Base-by-base conservation (phyloP, 2,797 vertebrate genomes). In the Peromyscus nudipes region DNA sequence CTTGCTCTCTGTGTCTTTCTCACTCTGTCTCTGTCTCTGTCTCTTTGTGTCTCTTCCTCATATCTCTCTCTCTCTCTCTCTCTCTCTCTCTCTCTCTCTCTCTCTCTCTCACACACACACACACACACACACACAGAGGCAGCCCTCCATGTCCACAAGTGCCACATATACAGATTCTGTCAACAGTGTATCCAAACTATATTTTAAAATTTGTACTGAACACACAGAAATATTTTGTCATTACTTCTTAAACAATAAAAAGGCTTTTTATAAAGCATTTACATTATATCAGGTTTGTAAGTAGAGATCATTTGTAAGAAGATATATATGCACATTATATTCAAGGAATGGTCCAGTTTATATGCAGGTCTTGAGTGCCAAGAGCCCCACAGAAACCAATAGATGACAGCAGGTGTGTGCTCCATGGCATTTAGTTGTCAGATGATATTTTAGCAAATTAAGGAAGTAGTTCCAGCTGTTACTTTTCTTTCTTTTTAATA, bases 371-470 rank as follows among this genome's bases (percentile, higher is more conserved):
- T 31, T 76, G 55, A 87, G 29, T 9, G 14, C 8, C 25, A 10
- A 17, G 31, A n/a, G 25, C 37, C 49, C 34, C 25, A 27, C 8
- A 85, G 49, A 69, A 23, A 55, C 21, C 11, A 40, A 46, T 1
- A 40, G 31, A 62, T 19, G 14, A 34, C 21, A 69, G 23, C 37
- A 69, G 21, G 7, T 23, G 4, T 14, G n/a, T 11, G 21, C 19
- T 73, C 46, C 37, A 23, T 49, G 69, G 31, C 83, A 57, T 93
- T 95, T 86, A 25, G 34, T 93, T 95, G 37, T 73, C 92, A 91
- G 71, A 87, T 49, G 65, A 81, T 89, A 40, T 89, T 95, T 97
- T 90, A 49, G 60, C 77, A 90, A 93, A 52, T 91, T 25, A 93
- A 91, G 29, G 49, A 96, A 52, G 40, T 71, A 73, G 71, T 69